Base-by-base conservation (phyloP, 2,113 vertebrate genomes). In the Pogonocichla stellata region DNA sequence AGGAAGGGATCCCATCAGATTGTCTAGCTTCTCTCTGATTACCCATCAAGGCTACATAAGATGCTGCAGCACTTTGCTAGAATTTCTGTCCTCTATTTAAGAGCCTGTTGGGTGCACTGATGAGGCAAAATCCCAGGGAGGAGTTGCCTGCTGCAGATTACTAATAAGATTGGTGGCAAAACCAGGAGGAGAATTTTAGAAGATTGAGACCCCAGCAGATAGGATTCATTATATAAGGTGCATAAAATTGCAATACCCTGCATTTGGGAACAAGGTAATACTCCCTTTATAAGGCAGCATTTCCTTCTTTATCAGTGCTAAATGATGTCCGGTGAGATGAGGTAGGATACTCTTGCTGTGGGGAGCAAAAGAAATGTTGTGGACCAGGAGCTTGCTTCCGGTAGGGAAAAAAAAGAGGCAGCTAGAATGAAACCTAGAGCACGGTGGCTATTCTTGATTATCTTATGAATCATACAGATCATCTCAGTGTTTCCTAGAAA, bases 401-500 rank as follows among this genome's bases (percentile, higher is more conserved):
- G 43, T 9, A 74, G 22, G 29, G 7, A 7, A 34, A 83, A 83
- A 66, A 71, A 60, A 57, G 10, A 85, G 42, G 61, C 65, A 77
- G 42, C 18, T 33, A 82, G 13, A 45, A 73, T 42, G 53, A 91
- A 90, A 73, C 43, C 17, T 47, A 62, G 69, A 71, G 33, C 19
- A 25, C 47, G n/a, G 60, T 22, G 34, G 85, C 75, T 93, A 66
- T 74, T 93, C 72, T 78, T 92, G 92, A 88, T 88, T 64, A 84
- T 75, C n/a, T 89, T 73, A 93, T 88, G 75, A 90, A 80, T 93
- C 93, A 90, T 38, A 77, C 1, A 84, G 36, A 72, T 93, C 56
- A 90, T 85, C 75, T 90, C 86, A 65, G 36, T 83, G 65, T 88
- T 94, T 90, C 80, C 72, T 88, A 83, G 94, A 93, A 95, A 96